Evolutionary conservation across 2,113 vertebrate genomes (phyloP).

Genomic region (Ploceus nigricollis): DNA sequence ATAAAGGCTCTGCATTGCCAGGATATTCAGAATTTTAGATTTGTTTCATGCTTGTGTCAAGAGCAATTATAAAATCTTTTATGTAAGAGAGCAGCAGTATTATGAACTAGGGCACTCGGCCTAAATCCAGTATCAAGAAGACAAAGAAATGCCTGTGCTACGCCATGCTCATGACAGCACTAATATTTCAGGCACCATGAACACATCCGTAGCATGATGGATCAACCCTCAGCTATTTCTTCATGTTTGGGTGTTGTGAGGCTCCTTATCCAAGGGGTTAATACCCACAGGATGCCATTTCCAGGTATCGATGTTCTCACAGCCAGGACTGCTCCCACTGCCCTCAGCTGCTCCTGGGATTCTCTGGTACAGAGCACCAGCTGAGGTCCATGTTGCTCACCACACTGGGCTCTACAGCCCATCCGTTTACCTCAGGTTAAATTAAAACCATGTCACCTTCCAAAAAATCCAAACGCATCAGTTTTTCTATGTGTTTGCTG

Average conservation of each 20-base stretch:
- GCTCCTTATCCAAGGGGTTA: background rate
- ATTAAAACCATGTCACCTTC: background rate
- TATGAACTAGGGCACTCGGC: background rate
- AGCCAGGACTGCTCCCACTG: rapidly evolving
- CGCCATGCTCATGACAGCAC: background rate
- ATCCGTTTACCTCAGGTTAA: background rate
- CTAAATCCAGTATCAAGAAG: background rate
- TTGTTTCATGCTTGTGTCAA: background rate
- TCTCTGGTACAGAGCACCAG: background rate
- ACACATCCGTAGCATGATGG: background rate
- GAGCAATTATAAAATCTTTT: constrained; percentile 21
- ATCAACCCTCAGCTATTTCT: background rate
- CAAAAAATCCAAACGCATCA: background rate
- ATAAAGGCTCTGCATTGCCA: background rate
- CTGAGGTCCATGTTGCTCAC: background rate
- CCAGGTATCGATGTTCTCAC: rapidly evolving
- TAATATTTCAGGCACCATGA: background rate
- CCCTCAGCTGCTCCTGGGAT: background rate
- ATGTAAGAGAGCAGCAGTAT: background rate
- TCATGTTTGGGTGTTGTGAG: background rate
- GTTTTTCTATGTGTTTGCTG: background rate
- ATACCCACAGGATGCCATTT: background rate
- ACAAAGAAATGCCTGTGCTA: background rate
- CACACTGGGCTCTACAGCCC: background rate
- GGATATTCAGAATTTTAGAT: background rate